Percentiles rank a stretch among this genome's conserved stretches.
These are phyloP conservation scores for Andrena marginata DNA, from an alignment of 2,888 invertebrate genomes.

Conservation along the genomic window DNA sequence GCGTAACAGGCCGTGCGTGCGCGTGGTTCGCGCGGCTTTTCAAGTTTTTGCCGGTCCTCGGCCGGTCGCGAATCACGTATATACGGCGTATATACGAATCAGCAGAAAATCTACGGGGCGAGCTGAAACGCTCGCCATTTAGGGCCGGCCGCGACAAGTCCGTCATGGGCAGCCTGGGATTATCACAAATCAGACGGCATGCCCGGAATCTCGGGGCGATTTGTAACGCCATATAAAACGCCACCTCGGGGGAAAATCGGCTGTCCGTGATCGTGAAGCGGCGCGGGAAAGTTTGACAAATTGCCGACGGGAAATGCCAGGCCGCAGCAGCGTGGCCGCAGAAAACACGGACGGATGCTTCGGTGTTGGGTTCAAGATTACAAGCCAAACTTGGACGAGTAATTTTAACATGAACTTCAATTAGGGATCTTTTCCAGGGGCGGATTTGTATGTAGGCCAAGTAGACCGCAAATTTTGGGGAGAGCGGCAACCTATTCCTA, in stretches of 20 bases:
- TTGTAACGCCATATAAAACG: slow-evolving; percentile 80
- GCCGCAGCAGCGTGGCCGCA: no score
- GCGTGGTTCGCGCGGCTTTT: slow-evolving; percentile 63
- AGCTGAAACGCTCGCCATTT: slow-evolving; percentile 75
- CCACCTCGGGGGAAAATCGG: slow-evolving; percentile 65
- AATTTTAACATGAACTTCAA: no score
- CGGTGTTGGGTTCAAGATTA: no score
- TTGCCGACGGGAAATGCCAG: slow-evolving; percentile 39
- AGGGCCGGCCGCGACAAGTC: slow-evolving; percentile 82
- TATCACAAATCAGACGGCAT: slow-evolving; percentile 82
- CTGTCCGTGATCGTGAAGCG: slow-evolving; percentile 72
- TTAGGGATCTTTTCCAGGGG: no score
- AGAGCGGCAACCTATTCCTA: no score
- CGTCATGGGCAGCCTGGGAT: slow-evolving; percentile 75
- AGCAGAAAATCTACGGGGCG: slow-evolving; percentile 44
- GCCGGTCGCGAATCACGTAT: slow-evolving; percentile 59
- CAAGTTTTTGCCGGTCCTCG: slow-evolving; percentile 76
- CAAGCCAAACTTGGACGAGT: no score
- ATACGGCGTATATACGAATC: slow-evolving; percentile 16
- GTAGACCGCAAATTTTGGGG: no score
- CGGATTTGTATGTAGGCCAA: no score
- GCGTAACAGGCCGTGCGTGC: slow-evolving; percentile 68
- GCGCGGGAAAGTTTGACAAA: slow-evolving; percentile 58
- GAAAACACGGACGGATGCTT: no score
- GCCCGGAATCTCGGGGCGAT: slow-evolving; percentile 82